phyloP scores from a whole-genome alignment of 2,797 vertebrate genomes.

The Typhlichthys eigenmanni region DNA sequence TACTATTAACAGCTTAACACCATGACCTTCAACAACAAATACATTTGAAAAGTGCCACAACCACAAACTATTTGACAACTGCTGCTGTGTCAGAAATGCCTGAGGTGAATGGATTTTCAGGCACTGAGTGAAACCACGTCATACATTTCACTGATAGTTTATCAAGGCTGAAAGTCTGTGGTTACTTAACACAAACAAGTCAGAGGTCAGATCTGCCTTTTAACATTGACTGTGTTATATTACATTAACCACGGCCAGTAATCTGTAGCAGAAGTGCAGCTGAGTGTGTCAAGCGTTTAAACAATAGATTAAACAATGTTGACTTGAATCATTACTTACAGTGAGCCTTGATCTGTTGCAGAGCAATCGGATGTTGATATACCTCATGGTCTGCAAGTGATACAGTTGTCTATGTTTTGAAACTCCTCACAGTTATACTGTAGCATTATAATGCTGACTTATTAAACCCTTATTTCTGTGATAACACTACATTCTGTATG shows the following conservation, averaged over 20 bases:
- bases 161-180: conserved; percentile 81
- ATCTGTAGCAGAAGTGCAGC: conserved; percentile 85
- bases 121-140: conserved; percentile 50
- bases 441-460: neutral
- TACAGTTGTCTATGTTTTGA: neutral
- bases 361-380: conserved; percentile 16
- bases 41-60: conserved; percentile 15
- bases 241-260: conserved; percentile 81
- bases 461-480: conserved; percentile 2
- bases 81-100: conserved; percentile 23
- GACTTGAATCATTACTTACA: conserved; percentile 57
- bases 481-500: conserved; percentile 27
- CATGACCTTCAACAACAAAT: neutral
- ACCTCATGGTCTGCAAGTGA: neutral
- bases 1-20: conserved; percentile 1
- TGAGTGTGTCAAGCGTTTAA: conserved; percentile 71
- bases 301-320: conserved; percentile 73
- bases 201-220: conserved; percentile 84
- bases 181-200: conserved; percentile 88
- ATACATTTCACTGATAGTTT: conserved; percentile 81
- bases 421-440: neutral
- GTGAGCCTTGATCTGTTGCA: conserved; percentile 48
- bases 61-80: conserved; percentile 17
- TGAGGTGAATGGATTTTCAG: conserved; percentile 37
- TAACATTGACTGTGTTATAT: conserved; percentile 79